These are phyloP conservation scores for Pardalotus punctatus DNA, from an alignment of 2,113 vertebrate species.

Conservation along the genomic window DNA sequence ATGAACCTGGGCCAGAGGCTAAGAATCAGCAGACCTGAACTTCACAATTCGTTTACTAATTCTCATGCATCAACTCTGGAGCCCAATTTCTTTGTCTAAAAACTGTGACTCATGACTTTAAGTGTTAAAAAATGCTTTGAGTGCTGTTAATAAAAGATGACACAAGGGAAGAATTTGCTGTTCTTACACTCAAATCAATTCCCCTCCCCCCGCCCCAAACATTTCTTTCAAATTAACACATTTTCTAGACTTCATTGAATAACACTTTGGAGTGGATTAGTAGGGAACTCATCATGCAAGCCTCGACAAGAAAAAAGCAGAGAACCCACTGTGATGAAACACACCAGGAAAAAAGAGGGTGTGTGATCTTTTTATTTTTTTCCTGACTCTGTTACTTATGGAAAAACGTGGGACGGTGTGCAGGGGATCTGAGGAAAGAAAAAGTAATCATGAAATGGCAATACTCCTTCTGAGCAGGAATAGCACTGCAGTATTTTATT, in stretches of 20 bases:
- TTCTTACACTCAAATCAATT: neutral
- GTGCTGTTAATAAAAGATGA: neutral
- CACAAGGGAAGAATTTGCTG: neutral
- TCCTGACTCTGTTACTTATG: neutral
- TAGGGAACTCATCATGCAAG: neutral
- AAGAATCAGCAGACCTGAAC: neutral
- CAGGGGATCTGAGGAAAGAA: neutral
- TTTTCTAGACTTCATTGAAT: neutral
- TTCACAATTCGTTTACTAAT: neutral
- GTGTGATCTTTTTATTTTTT: neutral
- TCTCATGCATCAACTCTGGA: neutral
- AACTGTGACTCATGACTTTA: neutral
- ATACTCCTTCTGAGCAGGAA: neutral
- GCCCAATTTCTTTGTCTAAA: neutral
- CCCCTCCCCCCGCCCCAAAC: accelerated
- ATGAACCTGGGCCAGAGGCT: neutral
- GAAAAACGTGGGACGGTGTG: neutral
- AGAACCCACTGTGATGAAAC: neutral
- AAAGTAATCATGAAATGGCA: neutral
- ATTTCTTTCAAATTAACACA: neutral
- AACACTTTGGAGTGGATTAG: neutral
- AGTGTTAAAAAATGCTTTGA: neutral
- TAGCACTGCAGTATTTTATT: neutral
- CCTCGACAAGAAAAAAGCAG: neutral
- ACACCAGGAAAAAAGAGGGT: neutral